A percentile compares a stretch with the other conserved stretches of the same genome.
phyloP scores from a whole-genome alignment of 2,113 vertebrate species.

The Urocynchramus pylzowi region DNA sequence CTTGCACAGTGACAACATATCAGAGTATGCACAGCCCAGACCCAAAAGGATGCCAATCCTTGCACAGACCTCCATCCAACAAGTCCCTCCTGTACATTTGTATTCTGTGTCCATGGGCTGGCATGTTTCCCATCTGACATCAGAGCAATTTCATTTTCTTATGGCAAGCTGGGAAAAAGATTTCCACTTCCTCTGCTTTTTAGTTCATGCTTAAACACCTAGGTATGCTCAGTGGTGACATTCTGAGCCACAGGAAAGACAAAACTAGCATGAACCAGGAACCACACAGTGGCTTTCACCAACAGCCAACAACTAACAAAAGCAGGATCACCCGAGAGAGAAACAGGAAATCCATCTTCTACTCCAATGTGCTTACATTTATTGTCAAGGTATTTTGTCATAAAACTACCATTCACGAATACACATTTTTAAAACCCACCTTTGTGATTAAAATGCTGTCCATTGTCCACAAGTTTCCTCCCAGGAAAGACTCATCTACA shows the following conservation, averaged over 20 bases:
- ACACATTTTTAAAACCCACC: background rate
- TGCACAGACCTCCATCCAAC: background rate
- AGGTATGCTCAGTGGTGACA: background rate
- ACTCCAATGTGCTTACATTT: background rate
- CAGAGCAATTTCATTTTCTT: background rate
- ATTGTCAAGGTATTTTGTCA: background rate
- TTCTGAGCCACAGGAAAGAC: background rate
- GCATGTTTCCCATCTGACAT: background rate
- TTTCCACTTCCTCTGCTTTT: background rate
- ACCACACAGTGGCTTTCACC: background rate
- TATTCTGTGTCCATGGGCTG: too few species aligned
- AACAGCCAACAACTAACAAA: background rate
- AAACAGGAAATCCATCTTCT: background rate
- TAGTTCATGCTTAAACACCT: background rate
- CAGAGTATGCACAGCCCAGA: background rate
- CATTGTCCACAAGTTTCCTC: background rate
- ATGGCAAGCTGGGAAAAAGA: background rate
- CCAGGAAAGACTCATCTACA: background rate
- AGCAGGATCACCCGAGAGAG: background rate
- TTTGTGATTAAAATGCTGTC: background rate
- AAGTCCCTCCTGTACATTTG: background rate
- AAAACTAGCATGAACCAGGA: background rate
- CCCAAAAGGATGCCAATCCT: background rate
- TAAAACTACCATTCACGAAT: background rate
- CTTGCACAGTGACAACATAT: background rate